Base-by-base conservation (phyloP, 1,140 invertebrate species). In the Druon quercuslanigerum region DNA sequence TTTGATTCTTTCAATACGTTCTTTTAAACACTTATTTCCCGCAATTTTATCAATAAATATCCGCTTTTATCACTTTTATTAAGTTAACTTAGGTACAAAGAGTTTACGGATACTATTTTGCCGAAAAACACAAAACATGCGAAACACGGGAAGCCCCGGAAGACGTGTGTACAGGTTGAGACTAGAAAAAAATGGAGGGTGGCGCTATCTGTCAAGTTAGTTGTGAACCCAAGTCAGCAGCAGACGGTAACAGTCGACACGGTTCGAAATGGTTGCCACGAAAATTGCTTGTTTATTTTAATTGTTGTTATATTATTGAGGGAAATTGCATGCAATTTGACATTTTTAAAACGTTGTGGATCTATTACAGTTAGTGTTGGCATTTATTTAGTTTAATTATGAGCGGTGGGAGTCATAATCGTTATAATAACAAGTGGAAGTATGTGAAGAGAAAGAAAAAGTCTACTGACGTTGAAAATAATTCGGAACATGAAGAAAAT, bases 381-480 rank as follows among this genome's bases (percentile, higher is more conserved):
- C 12, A 66, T n/a, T 57, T 17, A 17, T 54, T 54, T 17, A 9
- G 3, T 17, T n/a, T 57, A 1, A 14, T n/a, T n/a, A 66, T 66
- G 60, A 66, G 60, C 20, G 4, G 5, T 16, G 60, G 60, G n/a
- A 33, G 60, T 12, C 14, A 33, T 5, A 40, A 66, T 66, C 33
- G 14, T 11, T 40, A 40, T 20, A 66, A 66, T 66, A 66, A 66
- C 16, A 66, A 40, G 40, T 66, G 60, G 60, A 66, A 66, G 40
- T 66, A 66, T 8, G 40, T 40, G 57, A 79, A 74, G 14, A 74
- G 60, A 25, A 60, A 71, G 14, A 79, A 78, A 56, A 73, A 33
- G n/a, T 52, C 25, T 2, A 46, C 40, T 6, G 46, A 70, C 46
- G 50, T 74, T 33, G 54, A 78, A 14, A 11, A 74, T 1, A 33